phyloP scores from a whole-genome alignment of 1,140 invertebrate genomes.

The Plectus sambesii region DNA sequence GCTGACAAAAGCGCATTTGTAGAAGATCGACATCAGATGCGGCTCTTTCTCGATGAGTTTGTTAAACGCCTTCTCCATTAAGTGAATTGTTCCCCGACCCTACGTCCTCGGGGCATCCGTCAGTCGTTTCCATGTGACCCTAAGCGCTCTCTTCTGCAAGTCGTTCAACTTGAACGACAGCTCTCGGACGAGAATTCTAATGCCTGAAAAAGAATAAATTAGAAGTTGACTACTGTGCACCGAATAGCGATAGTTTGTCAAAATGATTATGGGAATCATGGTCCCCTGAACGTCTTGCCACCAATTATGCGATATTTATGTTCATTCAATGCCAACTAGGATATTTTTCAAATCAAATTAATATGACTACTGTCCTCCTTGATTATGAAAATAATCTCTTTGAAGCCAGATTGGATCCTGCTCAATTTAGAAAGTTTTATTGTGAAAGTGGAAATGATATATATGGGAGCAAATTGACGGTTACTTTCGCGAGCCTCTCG shows the following conservation, averaged over 20 bases:
- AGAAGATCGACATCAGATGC: conserved; percentile 34
- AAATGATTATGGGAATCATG: conserved; percentile 13
- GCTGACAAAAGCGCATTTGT: conserved; percentile 35
- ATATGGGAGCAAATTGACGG: too few relatives aligned
- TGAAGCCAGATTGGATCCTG: too few relatives aligned
- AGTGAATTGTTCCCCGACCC: conserved; percentile 37
- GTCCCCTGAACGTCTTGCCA: conserved; percentile 3
- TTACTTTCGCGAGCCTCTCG: too few relatives aligned
- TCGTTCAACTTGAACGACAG: too few relatives aligned
- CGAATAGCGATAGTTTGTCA: too few relatives aligned
- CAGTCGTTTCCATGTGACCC: conserved; percentile 40
- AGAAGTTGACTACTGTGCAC: conserved; percentile 12
- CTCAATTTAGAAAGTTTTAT: too few relatives aligned
- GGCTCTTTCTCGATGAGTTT: conserved; percentile 28
- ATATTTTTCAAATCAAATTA: background rate
- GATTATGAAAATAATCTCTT: conserved; percentile 12
- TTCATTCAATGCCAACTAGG: background rate
- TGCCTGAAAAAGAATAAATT: conserved; percentile 21
- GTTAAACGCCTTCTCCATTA: conserved; percentile 42
- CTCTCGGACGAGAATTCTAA: too few relatives aligned
- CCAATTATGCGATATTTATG: background rate
- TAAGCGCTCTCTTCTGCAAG: conserved; percentile 36
- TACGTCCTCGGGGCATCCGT: conserved; percentile 41
- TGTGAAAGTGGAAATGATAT: too few relatives aligned
- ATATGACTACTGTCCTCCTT: background rate